These are phyloP conservation scores for Coturnix japonica DNA, from an alignment of 2,113 vertebrate genomes.

Conservation along the genomic window DNA sequence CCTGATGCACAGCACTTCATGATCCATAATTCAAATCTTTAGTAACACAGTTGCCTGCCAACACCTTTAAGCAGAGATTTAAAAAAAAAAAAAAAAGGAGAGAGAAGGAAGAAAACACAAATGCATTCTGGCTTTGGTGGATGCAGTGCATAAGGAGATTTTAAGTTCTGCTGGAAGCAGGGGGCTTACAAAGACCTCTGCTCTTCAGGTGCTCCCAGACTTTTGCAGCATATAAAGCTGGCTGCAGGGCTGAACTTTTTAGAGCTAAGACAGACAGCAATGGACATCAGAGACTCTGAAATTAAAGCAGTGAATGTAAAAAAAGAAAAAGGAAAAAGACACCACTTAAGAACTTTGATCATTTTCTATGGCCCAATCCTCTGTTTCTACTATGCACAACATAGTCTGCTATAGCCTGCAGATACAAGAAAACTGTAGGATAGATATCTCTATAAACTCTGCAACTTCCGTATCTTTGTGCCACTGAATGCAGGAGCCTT, in stretches of 20 bases:
- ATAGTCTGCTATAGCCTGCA: not conserved
- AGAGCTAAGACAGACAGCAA: not conserved
- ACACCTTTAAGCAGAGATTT: not conserved
- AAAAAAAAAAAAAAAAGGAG: not conserved
- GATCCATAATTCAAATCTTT: conserved; percentile 10
- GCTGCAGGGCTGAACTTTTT: not conserved
- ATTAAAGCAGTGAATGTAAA: not conserved
- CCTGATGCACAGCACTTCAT: not conserved
- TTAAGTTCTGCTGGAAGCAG: not conserved
- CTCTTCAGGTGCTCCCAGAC: not conserved
- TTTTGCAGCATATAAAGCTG: not conserved
- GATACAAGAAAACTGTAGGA: not conserved
- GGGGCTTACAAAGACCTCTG: not conserved
- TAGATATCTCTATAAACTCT: not conserved
- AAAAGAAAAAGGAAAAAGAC: not conserved
- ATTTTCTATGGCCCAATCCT: not conserved
- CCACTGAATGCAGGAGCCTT: not conserved
- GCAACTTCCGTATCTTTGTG: not conserved
- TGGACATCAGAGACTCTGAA: not conserved
- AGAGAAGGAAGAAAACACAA: not conserved
- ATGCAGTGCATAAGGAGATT: not conserved
- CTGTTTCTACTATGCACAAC: not conserved
- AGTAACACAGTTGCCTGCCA: not conserved
- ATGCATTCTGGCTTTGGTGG: not conserved
- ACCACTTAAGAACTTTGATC: not conserved